Evolutionary conservation across 2,797 vertebrate species (phyloP).

Genomic region (Steatocranus sp.): DNA sequence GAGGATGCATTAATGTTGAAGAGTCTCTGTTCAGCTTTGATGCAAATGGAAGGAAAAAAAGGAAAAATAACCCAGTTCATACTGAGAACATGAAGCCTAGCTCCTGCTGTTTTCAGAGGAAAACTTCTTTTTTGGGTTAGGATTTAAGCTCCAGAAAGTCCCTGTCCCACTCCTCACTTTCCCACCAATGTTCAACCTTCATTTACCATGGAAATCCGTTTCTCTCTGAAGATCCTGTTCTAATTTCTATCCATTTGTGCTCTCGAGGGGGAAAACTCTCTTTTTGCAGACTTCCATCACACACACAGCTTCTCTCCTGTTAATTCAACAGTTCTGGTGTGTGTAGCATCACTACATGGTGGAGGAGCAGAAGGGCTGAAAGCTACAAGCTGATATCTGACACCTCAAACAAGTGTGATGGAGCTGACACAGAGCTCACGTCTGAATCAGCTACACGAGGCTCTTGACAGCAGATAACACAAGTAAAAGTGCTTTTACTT

Average conservation of each 20-base stretch:
- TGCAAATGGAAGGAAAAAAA: not conserved
- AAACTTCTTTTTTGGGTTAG: not conserved
- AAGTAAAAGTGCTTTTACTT: not conserved
- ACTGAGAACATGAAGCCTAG: slow-evolving; percentile 32
- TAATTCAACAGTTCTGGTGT: not conserved
- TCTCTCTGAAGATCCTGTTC: not conserved
- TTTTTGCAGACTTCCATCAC: not conserved
- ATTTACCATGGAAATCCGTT: slow-evolving; percentile 12
- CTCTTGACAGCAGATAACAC: not conserved
- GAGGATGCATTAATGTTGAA: not conserved
- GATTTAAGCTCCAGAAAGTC: not conserved
- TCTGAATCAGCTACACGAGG: not conserved
- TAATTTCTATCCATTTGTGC: not conserved
- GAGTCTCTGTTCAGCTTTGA: not conserved
- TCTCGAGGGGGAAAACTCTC: not conserved
- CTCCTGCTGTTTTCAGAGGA: slow-evolving; percentile 28
- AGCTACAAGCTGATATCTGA: slow-evolving; percentile 2
- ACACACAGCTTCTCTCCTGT: not conserved
- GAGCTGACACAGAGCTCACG: not conserved
- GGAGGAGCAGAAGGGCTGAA: not conserved
- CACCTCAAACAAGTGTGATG: slow-evolving; percentile 1
- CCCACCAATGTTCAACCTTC: slow-evolving; percentile 24
- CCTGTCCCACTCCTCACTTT: not conserved
- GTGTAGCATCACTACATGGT: not conserved
- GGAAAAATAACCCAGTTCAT: not conserved